phyloP scores from a whole-genome alignment of 2,888 invertebrate species.

The Pyrrhosoma nymphula region DNA sequence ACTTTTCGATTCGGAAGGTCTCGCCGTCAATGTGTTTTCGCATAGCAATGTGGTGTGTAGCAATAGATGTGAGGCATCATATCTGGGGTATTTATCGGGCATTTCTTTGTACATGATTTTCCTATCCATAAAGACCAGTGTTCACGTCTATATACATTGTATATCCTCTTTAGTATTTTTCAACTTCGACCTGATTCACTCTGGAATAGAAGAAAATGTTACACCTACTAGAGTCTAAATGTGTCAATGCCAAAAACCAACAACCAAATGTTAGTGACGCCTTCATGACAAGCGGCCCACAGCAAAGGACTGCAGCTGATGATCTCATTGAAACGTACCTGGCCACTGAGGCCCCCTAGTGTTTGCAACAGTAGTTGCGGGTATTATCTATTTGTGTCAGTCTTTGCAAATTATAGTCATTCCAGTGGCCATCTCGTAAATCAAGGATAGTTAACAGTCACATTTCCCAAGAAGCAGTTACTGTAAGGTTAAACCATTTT shows the following conservation, averaged over 20 bases:
- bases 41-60: background rate
- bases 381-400: background rate
- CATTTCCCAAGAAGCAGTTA: background rate
- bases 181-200: background rate
- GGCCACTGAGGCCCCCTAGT: background rate
- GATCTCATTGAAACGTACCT: slow-evolving; percentile 28
- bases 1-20: background rate
- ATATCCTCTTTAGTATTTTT: background rate
- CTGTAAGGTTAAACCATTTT: background rate
- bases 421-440: background rate
- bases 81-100: background rate
- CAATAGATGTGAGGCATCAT: background rate
- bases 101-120: background rate
- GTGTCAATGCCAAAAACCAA: background rate
- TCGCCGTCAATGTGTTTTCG: background rate
- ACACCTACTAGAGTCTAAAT: background rate
- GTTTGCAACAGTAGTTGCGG: background rate
- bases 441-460: background rate
- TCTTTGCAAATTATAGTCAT: background rate
- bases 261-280: background rate
- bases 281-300: background rate
- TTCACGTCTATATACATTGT: background rate
- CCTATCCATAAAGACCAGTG: background rate
- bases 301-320: background rate
- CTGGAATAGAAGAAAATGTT: background rate